Evolutionary conservation across 2,888 invertebrate species (phyloP), one percentile per base, ranked within the genome.

Genomic region (Flexamia atlantica): DNA sequence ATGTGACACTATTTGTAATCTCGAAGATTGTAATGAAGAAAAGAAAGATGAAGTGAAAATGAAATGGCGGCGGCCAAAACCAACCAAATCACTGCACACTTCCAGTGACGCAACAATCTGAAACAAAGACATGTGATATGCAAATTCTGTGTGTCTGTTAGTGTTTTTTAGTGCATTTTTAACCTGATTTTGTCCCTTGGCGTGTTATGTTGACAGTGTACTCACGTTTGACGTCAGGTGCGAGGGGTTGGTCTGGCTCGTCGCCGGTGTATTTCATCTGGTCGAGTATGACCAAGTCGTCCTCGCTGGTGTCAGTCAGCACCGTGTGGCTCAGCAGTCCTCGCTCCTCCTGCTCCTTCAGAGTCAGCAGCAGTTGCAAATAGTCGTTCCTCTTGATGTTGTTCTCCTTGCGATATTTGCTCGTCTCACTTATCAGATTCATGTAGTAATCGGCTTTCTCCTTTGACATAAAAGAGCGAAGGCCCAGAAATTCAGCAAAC

Each of bases 381-480:
- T 76, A 76, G 40, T 76, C 76, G 30, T 76, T 76, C 50, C 76
- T 76, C 28, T 76, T 1, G 30, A 76, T 42, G 28, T 76, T 76
- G 76, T 76, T 76, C 4, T 76, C 50, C 17, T 76, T 76, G 28
- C 76, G 76, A 20, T 46, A 76, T 17, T 76, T 76, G 23, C 17
- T 28, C 3, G 42, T 46, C 12, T 17, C 30, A 14, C 10, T 14
- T 23, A 42, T 50, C 50, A 76, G n/a, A 7, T 1, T 28, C 14
- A 25, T 25, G 14, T 50, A 76, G 17, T 76, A 76, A 7, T 76
- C 76, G 5, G 20, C 12, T 12, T 17, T 46, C 3, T 20, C 17
- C 28, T 46, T 50, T 17, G 0, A 4, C 30, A 42, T 36, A 14
- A 76, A 76, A 1, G 46, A 4, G 25, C 28, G n/a, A 14, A 76